A percentile compares a stretch with the other conserved stretches of the same genome.
Evolutionary conservation across 1,140 invertebrate species (phyloP).

Genomic region (Trypoxylus dichotomus): DNA sequence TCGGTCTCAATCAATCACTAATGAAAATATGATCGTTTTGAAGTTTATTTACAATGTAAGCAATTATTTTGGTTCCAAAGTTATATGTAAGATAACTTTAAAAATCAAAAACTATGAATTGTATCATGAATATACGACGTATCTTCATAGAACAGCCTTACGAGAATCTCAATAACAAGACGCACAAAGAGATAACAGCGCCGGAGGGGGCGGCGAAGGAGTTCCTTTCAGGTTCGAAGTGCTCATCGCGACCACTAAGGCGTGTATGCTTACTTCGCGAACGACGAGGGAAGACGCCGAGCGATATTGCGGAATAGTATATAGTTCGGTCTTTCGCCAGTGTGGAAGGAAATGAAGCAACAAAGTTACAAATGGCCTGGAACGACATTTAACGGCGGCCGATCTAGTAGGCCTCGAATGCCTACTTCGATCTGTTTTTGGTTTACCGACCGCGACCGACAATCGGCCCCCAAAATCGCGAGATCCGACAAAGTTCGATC

Average conservation of each 20-base stretch:
- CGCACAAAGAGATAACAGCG: neutral
- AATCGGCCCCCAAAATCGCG: neutral
- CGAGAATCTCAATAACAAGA: neutral
- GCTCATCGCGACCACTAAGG: neutral
- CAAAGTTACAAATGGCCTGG: conserved; percentile 48
- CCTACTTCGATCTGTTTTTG: conserved; percentile 46
- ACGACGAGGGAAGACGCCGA: neutral
- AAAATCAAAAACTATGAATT: no score
- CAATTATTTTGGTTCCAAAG: no score
- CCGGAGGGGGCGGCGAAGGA: neutral
- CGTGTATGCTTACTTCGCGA: neutral
- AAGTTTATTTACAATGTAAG: no score
- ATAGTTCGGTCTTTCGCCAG: neutral
- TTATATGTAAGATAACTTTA: no score
- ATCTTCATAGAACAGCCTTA: neutral
- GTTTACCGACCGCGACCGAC: conserved; percentile 43
- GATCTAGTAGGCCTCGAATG: conserved; percentile 42
- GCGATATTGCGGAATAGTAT: neutral
- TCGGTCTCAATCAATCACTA: no score
- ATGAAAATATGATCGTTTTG: no score
- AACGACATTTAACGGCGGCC: conserved; percentile 48
- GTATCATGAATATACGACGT: neutral
- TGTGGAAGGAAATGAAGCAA: conserved; percentile 46
- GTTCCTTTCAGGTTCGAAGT: neutral
- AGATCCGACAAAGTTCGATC: neutral